Conservation (phyloP, 1,140 invertebrate genomes). For the Trypoxylus dichotomus region DNA sequence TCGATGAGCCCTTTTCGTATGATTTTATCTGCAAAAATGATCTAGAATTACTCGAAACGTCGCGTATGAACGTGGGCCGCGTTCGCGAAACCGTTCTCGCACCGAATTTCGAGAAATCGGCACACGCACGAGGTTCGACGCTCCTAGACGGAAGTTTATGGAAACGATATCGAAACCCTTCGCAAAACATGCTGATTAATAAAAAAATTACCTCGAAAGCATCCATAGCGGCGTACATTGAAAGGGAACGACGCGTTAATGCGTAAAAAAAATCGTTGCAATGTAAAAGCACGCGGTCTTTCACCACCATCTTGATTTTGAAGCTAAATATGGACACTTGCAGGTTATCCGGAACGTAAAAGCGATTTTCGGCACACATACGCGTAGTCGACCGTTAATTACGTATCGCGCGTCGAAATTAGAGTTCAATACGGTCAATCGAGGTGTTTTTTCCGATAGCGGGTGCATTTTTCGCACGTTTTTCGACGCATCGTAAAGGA, state of each 20-base stretch:
- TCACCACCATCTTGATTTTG: conserved; percentile 31
- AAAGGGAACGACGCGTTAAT: background rate
- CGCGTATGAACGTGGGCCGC: background rate
- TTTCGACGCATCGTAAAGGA: background rate
- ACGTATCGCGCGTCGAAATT: background rate
- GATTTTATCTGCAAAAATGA: conserved; percentile 27
- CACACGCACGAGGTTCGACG: background rate
- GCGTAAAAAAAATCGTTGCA: conserved; percentile 27
- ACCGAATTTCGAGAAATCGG: background rate
- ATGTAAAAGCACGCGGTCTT: conserved; percentile 29
- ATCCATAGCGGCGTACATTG: background rate
- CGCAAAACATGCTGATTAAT: background rate
- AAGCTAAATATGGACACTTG: conserved; percentile 31
- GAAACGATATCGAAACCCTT: background rate
- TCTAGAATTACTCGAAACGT: background rate
- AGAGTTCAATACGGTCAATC: background rate
- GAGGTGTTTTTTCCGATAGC: background rate
- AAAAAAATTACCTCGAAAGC: conserved; percentile 1
- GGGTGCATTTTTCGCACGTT: conserved; percentile 9
- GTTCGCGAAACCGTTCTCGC: too few relatives aligned
- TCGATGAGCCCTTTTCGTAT: conserved; percentile 44
- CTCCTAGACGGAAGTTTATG: background rate
- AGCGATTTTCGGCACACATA: conserved; percentile 21
- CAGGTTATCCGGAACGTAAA: conserved; percentile 32
- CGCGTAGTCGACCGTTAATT: conserved; percentile 19